Evolutionary conservation across 2,113 vertebrate species (phyloP).

Genomic region (Ictalurus punctatus): DNA sequence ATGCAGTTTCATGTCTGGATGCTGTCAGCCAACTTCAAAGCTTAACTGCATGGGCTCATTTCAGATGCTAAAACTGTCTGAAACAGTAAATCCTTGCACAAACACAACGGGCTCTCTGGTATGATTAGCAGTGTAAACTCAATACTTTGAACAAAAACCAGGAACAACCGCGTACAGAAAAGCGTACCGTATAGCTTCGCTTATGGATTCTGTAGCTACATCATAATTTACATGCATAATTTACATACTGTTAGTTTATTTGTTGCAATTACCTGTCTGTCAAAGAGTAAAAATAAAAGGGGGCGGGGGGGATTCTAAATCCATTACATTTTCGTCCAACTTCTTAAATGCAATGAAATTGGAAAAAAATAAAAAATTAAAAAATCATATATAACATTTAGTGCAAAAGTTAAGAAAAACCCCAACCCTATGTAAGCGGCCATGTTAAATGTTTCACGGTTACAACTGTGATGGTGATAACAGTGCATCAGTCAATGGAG

Average conservation of each 20-base stretch:
- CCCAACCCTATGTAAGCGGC: background rate
- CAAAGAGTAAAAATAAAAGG: too few relatives aligned
- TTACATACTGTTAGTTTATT: background rate
- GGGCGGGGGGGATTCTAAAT: background rate
- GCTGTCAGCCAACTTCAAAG: slow-evolving; percentile 9
- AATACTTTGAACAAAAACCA: background rate
- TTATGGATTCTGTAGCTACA: background rate
- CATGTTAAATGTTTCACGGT: background rate
- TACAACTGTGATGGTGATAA: background rate
- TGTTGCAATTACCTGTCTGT: background rate
- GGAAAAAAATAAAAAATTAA: background rate
- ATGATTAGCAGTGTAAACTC: background rate
- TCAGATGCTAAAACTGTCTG: slow-evolving; percentile 5
- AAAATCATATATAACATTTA: too few relatives aligned
- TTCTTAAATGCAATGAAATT: background rate
- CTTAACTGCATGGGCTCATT: slow-evolving; percentile 11
- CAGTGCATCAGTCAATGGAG: background rate
- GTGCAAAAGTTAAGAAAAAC: background rate
- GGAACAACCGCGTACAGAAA: background rate
- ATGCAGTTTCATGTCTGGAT: background rate
- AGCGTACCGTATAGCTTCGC: background rate
- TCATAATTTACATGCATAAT: background rate
- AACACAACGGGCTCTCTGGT: slow-evolving; percentile 2
- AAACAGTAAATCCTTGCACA: slow-evolving; percentile 31
- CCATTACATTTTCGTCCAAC: background rate